Conservation (phyloP, 2,113 vertebrate genomes). For the Oxyruncus cristatus region DNA sequence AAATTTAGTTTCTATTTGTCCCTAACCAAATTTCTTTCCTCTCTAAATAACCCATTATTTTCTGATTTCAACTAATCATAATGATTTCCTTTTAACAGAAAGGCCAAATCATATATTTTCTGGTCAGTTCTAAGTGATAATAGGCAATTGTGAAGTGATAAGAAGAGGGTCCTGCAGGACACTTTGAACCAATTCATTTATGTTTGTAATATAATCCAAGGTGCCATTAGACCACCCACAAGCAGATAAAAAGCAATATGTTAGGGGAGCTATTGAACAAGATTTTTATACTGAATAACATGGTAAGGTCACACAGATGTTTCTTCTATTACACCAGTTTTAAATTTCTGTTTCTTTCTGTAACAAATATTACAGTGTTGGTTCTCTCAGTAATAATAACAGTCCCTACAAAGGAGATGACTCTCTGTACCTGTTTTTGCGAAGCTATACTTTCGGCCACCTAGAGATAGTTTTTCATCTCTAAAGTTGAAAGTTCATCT, state of each 20-base stretch:
- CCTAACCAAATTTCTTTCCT: background rate
- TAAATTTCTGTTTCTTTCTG: conserved; percentile 1
- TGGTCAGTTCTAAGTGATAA: background rate
- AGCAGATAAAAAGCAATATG: conserved; percentile 14
- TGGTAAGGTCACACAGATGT: background rate
- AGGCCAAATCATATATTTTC: background rate
- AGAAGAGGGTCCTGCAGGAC: background rate
- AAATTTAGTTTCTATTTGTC: background rate
- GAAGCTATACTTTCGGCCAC: background rate
- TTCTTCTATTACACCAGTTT: background rate
- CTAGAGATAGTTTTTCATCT: background rate
- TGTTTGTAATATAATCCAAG: conserved; percentile 7
- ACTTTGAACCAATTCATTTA: background rate
- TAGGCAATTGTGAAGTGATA: background rate
- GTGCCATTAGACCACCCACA: conserved; percentile 3
- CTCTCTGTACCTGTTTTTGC: background rate
- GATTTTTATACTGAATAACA: conserved; percentile 11
- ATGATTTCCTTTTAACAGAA: background rate
- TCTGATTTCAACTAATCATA: background rate
- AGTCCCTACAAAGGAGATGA: background rate
- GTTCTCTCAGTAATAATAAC: background rate
- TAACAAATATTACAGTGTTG: background rate
- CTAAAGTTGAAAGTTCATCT: background rate
- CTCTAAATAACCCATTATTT: background rate
- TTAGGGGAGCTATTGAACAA: background rate